phyloP scores from a whole-genome alignment of 1,140 invertebrate genomes.

The Wiebesia pumilae region DNA sequence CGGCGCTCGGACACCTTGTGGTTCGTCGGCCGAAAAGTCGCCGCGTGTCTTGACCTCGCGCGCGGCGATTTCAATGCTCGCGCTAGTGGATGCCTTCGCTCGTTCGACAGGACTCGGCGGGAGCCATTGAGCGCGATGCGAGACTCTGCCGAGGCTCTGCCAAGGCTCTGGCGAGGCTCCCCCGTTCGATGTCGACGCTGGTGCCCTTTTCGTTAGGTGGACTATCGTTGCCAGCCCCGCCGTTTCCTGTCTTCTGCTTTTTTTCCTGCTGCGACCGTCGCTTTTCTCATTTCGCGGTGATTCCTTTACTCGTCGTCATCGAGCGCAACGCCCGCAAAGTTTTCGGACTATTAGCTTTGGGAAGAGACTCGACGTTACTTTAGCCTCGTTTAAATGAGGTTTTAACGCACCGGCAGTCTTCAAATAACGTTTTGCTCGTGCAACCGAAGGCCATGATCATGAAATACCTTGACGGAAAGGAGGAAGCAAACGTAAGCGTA shows the following conservation, averaged over 20 bases:
- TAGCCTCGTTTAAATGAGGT: neutral
- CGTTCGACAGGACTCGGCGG: neutral
- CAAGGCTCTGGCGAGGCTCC: too few species aligned
- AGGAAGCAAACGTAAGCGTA: neutral
- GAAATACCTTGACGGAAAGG: neutral
- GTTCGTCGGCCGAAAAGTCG: slow-evolving; percentile 54
- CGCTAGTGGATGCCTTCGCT: slow-evolving; percentile 16
- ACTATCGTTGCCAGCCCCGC: too few species aligned
- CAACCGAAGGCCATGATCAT: neutral
- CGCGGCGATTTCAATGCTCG: slow-evolving; percentile 62
- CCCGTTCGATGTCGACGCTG: too few species aligned
- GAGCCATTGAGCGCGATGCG: neutral
- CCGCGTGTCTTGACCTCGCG: slow-evolving; percentile 43
- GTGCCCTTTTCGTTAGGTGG: too few species aligned
- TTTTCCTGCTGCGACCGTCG: neutral
- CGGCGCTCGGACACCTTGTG: slow-evolving; percentile 40
- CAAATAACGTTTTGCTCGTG: neutral
- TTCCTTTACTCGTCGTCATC: too few species aligned
- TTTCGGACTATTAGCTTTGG: too few species aligned
- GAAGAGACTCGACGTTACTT: neutral
- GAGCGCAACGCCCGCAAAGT: too few species aligned
- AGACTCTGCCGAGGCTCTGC: neutral
- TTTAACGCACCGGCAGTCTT: neutral
- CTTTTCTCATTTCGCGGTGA: too few species aligned
- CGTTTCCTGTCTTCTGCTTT: neutral